These are phyloP conservation scores for Halcyon smyrnensis DNA, from an alignment of 2,797 vertebrate genomes.

Conservation along the genomic window DNA sequence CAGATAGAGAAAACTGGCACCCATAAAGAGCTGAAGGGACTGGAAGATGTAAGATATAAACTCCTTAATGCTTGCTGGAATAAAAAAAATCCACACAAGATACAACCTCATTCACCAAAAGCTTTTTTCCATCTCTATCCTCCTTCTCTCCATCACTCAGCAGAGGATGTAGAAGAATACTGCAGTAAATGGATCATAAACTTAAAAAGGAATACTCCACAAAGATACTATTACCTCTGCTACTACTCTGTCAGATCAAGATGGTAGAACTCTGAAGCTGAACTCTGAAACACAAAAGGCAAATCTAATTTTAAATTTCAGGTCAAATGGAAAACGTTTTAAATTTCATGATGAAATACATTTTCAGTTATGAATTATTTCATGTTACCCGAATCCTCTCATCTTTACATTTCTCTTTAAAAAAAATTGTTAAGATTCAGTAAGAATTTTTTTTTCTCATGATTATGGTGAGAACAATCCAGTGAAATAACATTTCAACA, in stretches of 20 bases:
- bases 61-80: background rate
- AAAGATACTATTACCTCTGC: background rate
- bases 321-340: background rate
- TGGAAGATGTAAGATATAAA: background rate
- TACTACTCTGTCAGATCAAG: background rate
- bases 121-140: background rate
- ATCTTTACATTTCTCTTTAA: background rate
- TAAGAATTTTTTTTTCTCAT: background rate
- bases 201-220: background rate
- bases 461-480: background rate
- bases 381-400: background rate
- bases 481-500: background rate
- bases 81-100: background rate
- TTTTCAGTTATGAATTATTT: background rate
- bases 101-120: background rate
- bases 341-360: background rate
- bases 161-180: background rate
- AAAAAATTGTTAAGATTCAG: background rate
- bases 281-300: background rate
- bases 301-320: constrained; percentile 7
- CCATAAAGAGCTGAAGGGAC: background rate
- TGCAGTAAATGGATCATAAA: background rate
- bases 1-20: background rate
- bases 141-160: background rate
- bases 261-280: background rate